Conservation (phyloP, 2,797 vertebrate species). For the Kryptolebias ocellatus region DNA sequence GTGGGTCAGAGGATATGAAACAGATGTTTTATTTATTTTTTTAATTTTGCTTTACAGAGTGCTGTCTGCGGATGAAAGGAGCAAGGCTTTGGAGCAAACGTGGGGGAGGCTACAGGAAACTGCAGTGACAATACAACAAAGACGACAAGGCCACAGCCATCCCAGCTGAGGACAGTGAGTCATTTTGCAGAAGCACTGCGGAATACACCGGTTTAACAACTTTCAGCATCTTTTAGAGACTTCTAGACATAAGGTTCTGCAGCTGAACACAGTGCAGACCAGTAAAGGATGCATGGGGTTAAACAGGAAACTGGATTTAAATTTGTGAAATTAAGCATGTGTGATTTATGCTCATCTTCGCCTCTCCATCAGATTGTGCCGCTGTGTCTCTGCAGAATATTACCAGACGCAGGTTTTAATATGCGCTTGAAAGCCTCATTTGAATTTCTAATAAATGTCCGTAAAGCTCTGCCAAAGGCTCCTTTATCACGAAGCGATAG, state of each 20-base stretch:
- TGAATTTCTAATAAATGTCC: conserved; percentile 26
- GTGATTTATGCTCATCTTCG: neutral
- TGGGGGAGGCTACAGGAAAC: conserved; percentile 58
- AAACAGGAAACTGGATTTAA: neutral
- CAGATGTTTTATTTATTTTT: conserved; percentile 38
- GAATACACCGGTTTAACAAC: neutral
- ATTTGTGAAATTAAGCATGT: neutral
- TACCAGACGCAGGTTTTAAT: conserved; percentile 27
- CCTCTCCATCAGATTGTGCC: neutral
- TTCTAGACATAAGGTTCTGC: no score
- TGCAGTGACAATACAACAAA: conserved; percentile 12
- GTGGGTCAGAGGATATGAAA: neutral
- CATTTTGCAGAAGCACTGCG: neutral
- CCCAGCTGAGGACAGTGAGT: conserved; percentile 1
- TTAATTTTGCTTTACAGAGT: conserved; percentile 51
- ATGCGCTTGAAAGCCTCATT: conserved; percentile 29
- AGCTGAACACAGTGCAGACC: neutral
- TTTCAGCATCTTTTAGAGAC: neutral
- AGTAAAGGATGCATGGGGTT: neutral
- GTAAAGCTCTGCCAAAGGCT: conserved; percentile 6
- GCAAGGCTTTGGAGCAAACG: conserved; percentile 38
- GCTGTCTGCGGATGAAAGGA: conserved; percentile 51
- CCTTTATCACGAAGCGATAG: neutral
- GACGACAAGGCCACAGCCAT: conserved; percentile 8
- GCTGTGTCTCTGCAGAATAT: neutral